Evolutionary conservation across 1,140 invertebrate species (phyloP), one percentile per base, ranked within the genome.

Genomic region (Zaprionus africanus): DNA sequence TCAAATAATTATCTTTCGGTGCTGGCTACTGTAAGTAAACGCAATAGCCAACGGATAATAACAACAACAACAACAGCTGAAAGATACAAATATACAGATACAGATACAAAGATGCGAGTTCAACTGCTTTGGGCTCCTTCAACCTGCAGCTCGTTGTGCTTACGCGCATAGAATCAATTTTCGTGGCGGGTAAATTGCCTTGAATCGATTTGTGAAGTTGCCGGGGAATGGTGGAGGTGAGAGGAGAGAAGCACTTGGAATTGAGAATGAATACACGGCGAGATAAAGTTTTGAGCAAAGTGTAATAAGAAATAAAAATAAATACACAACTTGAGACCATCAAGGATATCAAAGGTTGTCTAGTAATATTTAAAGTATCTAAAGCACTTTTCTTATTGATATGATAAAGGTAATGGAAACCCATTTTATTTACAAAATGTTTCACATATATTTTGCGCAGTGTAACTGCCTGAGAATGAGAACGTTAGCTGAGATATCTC

Each of bases 171-270:
- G 59, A 75, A 63, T 70, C 81, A 83, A 88, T 84, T 84, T 84
- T 66, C 74, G 69, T 49, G 66, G 64, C 75, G 77, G 62, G 62
- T 78, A 84, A 84, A 84, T 86, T 86, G 80, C 76, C 80, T 87
- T 88, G 80, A 88, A 88, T 87, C 73, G 84, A 88, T 84, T 88
- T 88, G 80, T 79, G 67, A 86, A 88, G 61, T 53, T 71, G 28
- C 61, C 62, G 49, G 46, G 38, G 7, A 17, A 57, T 34, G 31
- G 9, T 34, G 31, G 9, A 17, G 13, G 24, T 1, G n/a, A 46
- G n/a, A 2, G 41, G n/a, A 51, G 49, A 51, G 11, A 15, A 24
- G 51, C 11, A 56, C 15, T 28, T 56, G 12, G 24, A 4, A 65
- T 24, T 56, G 43, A 31, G 63, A 60, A 66, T 62, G 19, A 49